These are phyloP conservation scores for Vesta saturnalis DNA, from an alignment of 2,888 invertebrate genomes.

Conservation along the genomic window DNA sequence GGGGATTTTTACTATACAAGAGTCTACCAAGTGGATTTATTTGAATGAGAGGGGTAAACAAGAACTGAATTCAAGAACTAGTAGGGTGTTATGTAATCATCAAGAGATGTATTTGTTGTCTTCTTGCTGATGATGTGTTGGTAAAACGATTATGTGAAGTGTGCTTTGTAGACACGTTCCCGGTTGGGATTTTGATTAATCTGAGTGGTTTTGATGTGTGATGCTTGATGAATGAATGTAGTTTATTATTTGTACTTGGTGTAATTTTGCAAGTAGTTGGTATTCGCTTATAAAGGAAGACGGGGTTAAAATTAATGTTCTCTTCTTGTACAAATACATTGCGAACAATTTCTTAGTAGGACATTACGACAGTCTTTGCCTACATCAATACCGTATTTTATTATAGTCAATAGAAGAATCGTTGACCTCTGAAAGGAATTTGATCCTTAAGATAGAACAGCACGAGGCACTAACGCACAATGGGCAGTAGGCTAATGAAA, in stretches of 20 bases:
- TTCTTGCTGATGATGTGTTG: constrained; percentile 57
- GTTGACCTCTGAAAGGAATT: constrained; percentile 7
- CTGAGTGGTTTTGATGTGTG: constrained; percentile 47
- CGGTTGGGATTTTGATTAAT: constrained; percentile 49
- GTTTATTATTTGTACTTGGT: constrained; percentile 31
- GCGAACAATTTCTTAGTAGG: background rate
- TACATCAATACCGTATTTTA: constrained; percentile 7
- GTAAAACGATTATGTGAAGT: constrained; percentile 49
- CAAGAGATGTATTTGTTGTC: constrained; percentile 57
- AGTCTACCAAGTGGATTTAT: constrained; percentile 58
- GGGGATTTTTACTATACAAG: constrained; percentile 57
- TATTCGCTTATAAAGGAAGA: background rate
- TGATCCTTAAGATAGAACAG: background rate
- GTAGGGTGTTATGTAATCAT: constrained; percentile 52
- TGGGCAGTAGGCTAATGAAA: constrained; percentile 32
- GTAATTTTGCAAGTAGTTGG: constrained; percentile 22
- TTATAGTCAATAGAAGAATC: constrained; percentile 10
- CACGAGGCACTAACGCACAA: constrained; percentile 11
- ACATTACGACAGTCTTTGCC: constrained; percentile 4
- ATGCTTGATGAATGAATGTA: constrained; percentile 37
- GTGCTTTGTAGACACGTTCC: constrained; percentile 43
- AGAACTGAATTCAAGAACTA: constrained; percentile 40
- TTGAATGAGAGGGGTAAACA: constrained; percentile 53
- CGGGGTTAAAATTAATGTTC: constrained; percentile 12
- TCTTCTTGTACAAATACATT: background rate